Percentiles rank a stretch among this genome's conserved stretches.
Evolutionary conservation across 2,797 vertebrate genomes (phyloP).

Genomic region (Erpetoichthys calabaricus): DNA sequence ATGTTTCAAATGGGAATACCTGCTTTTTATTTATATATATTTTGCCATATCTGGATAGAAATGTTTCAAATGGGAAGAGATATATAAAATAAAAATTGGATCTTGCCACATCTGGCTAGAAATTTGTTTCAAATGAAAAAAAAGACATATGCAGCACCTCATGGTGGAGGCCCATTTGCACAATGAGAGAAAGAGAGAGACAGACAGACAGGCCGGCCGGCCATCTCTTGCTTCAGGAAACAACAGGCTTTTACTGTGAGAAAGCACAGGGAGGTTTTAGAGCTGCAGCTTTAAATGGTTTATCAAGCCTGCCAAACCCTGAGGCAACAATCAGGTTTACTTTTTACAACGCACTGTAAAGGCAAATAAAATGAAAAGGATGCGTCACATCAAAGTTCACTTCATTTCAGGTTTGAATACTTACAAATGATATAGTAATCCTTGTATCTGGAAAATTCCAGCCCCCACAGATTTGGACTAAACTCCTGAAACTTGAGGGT

Average conservation of each 20-base stretch:
- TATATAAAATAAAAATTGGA: too few species aligned
- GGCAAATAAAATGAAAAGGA: not conserved
- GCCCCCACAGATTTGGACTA: constrained; percentile 91
- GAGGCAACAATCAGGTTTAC: constrained; percentile 7
- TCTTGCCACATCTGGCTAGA: too few species aligned
- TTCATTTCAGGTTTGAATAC: constrained; percentile 34
- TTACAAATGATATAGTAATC: constrained; percentile 99
- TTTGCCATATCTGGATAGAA: too few species aligned
- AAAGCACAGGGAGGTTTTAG: not conserved
- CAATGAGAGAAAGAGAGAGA: too few species aligned
- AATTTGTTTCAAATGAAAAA: too few species aligned
- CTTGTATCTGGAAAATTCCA: constrained; percentile 90
- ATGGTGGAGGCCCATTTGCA: too few species aligned
- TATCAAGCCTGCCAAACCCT: constrained; percentile 6
- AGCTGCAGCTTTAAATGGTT: not conserved
- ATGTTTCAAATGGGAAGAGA: too few species aligned
- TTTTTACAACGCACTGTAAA: constrained; percentile 2
- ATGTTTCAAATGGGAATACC: too few species aligned
- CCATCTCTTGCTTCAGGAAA: too few species aligned
- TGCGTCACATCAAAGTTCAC: constrained; percentile 27
- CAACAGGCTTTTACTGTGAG: not conserved
- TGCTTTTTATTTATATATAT: too few species aligned
- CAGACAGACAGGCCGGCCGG: too few species aligned
- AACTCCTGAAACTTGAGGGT: constrained; percentile 98
- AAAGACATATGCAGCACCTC: too few species aligned